Base-by-base conservation (phyloP, 2,888 invertebrate species). In the Lasioglossum marginatum region DNA sequence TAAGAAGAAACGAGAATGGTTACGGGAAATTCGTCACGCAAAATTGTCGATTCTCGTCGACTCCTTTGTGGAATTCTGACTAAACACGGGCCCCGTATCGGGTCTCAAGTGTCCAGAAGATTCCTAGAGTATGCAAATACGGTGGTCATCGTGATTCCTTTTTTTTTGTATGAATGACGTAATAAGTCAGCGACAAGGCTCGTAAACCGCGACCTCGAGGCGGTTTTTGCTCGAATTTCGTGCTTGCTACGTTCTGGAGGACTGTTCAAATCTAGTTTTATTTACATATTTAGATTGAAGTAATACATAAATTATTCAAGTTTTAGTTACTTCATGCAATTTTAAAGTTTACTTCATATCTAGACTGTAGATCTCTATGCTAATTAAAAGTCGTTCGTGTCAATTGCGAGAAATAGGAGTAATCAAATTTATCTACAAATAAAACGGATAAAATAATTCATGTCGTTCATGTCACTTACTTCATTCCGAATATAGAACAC, bases 91-190 rank as follows among this genome's bases (percentile, higher is more conserved):
- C 14, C 43, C 72, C 72, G 40, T 52, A 63, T 40, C n/a, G 23
- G 31, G 6, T 40, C 27, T 43, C 23, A 8, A 34, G 31, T 48
- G 16, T 40, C 43, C 60, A 5, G 45, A 12, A 3, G 23, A 5
- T 77, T 43, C 66, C n/a, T 19, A 40, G 52, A 52, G 31, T 72
- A 82, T 77, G 48, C 63, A 66, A 66, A 27, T 71, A n/a, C 3
- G 48, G 63, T 72, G 60, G 27, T 45, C 71, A 34, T 60, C 27
- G 60, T 4, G 60, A 31, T 40, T 48, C 45, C 37, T 10, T 27
- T 27, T 27, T 63, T 66, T 34, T 31, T 23, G 8, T 10, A 52
- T 6, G 52, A 52, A 52, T 52, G 52, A 52, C 52, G 52, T 52
- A 52, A 52, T 6, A 52, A 52, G 52, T 23, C 52, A 52, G 10